Evolutionary conservation across 2,113 vertebrate genomes (phyloP), one percentile per base, ranked within the genome.

Genomic region (Daboia siamensis): DNA sequence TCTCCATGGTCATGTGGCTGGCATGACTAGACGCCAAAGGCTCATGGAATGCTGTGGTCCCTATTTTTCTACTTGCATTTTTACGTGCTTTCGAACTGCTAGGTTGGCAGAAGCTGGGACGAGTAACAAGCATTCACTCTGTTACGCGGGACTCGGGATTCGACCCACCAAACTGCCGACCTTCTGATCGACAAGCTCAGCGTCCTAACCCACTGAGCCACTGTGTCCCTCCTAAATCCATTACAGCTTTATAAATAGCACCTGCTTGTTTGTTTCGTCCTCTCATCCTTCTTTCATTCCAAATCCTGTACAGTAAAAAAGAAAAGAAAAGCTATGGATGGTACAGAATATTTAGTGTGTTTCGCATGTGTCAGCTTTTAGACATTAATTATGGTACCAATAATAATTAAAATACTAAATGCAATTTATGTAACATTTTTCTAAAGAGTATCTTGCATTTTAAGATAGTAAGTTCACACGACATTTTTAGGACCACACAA

Each of bases 191-290:
- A 39, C 39, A 39, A 39, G 39, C 39, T 39, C 39, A 39, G 39
- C 39, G 2, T 39, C 39, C 39, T 39, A 39, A 39, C 39, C 39
- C 39, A 39, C 39, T 39, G 39, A 39, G 39, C 39, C 39, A 39
- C 39, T 2, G 39, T 2, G 39, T 39, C 39, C 39, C 39, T 39
- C 39, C 39, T 39, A 48, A 87, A 87, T 21, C 48, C 26, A 39
- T 55, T 51, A 87, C 11, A 87, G 87, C 94, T 94, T 94, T 93
- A 74, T 93, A 92, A 44, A 93, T 89, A 90, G 59, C 23, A 44
- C 64, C 64, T 91, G 91, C 85, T 24, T 39, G n/a, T 94, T 96
- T 90, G 64, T 61, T 88, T 51, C 46, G 23, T 11, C 11, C 23
- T 59, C 90, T 54, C 0, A 4, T 85, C 88, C 15, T 74, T 29